phyloP scores from a whole-genome alignment of 2,888 invertebrate genomes.

The Tholera decimalis region DNA sequence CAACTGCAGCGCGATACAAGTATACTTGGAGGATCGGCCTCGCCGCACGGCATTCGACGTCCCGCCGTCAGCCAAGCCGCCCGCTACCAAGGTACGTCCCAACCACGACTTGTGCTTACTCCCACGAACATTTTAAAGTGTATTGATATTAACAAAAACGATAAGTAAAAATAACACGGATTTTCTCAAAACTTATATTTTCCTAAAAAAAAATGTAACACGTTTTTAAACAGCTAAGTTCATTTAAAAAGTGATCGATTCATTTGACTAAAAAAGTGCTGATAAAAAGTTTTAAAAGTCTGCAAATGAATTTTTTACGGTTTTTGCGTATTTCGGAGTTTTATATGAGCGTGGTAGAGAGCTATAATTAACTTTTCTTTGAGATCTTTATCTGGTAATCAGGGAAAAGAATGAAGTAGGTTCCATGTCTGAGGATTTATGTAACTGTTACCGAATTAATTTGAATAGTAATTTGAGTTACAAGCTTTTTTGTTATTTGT shows the following conservation, averaged over 20 bases:
- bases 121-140: constrained; percentile 53
- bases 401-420: background rate
- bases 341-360: background rate
- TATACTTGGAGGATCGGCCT: constrained; percentile 57
- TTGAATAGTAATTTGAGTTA: background rate
- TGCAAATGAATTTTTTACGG: background rate
- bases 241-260: constrained; percentile 41
- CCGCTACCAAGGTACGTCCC: constrained; percentile 73
- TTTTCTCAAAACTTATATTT: background rate
- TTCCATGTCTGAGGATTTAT: background rate
- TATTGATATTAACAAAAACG: constrained; percentile 2
- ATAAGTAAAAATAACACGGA: background rate
- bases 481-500: background rate
- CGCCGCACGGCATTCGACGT: constrained; percentile 71
- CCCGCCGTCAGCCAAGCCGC: constrained; percentile 74
- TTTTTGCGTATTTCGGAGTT: constrained; percentile 25
- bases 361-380: constrained; percentile 36
- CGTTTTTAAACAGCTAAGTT: background rate
- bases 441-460: background rate
- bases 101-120: constrained; percentile 44
- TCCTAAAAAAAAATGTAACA: background rate
- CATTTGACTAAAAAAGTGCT: constrained; percentile 20
- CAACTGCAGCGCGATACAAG: constrained; percentile 76
- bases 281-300: constrained; percentile 36
- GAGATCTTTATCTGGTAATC: constrained; percentile 13